These are phyloP conservation scores for Prinia subflava DNA, from an alignment of 2,113 vertebrate genomes.

Conservation along the genomic window DNA sequence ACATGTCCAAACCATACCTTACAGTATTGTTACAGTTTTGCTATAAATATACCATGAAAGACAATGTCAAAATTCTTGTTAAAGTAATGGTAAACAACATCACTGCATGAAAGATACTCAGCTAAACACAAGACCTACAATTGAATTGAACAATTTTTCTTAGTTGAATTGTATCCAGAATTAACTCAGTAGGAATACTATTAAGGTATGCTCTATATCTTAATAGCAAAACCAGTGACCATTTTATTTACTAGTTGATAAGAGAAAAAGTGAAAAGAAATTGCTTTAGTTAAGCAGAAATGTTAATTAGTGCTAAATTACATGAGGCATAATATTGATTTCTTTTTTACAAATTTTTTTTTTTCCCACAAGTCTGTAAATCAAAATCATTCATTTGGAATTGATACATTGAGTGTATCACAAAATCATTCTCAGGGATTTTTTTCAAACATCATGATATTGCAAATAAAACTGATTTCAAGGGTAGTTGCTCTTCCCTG, in stretches of 20 bases:
- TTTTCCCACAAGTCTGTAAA: background rate
- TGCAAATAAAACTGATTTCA: background rate
- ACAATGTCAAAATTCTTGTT: background rate
- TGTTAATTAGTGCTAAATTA: background rate
- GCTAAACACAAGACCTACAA: background rate
- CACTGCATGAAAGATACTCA: background rate
- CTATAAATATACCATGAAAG: background rate
- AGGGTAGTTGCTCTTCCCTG: background rate
- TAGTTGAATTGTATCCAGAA: background rate
- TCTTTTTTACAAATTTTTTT: background rate
- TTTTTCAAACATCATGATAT: background rate
- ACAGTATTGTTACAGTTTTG: background rate
- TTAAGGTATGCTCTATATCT: background rate
- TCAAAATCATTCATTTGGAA: background rate
- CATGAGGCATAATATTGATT: background rate
- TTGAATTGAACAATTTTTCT: background rate
- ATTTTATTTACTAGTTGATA: background rate
- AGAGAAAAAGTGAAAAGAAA: background rate
- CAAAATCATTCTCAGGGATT: background rate
- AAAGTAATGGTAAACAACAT: background rate
- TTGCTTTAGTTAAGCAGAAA: background rate
- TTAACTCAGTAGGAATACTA: background rate
- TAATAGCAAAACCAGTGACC: background rate
- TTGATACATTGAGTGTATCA: background rate
- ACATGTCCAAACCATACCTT: background rate